Conservation (phyloP, 2,797 vertebrate genomes). For the Huso huso region DNA sequence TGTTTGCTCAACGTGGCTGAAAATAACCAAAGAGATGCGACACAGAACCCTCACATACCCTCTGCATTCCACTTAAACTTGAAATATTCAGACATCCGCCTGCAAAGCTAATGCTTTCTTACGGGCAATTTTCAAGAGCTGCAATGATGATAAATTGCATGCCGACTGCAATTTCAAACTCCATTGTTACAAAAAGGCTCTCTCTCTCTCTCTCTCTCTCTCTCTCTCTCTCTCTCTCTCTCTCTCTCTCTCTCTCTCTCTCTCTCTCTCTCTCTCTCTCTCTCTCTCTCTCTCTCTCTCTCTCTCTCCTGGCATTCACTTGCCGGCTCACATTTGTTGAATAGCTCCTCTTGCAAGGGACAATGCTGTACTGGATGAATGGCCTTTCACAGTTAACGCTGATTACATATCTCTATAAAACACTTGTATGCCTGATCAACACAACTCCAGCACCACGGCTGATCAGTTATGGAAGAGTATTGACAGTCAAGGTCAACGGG, state of each 20-base stretch:
- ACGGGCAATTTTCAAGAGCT: slow-evolving; percentile 26
- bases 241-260: too few relatives aligned
- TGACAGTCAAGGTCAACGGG: too few relatives aligned
- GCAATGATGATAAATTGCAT: slow-evolving; percentile 36
- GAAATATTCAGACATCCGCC: slow-evolving; percentile 11
- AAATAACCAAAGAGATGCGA: slow-evolving; percentile 15
- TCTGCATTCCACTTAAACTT: background rate
- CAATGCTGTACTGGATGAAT: slow-evolving; percentile 26
- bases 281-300: background rate
- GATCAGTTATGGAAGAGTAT: too few relatives aligned
- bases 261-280: too few relatives aligned
- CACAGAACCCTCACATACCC: background rate
- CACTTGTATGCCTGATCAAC: background rate
- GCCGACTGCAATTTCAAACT: slow-evolving; percentile 38
- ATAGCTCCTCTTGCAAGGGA: slow-evolving; percentile 41
- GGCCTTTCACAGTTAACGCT: slow-evolving; percentile 32
- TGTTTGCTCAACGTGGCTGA: slow-evolving; percentile 24
- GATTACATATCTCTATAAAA: slow-evolving; percentile 23
- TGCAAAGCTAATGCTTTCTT: slow-evolving; percentile 32
- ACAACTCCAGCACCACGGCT: background rate
- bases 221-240: too few relatives aligned
- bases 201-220: too few relatives aligned
- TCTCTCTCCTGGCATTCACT: slow-evolving; percentile 46
- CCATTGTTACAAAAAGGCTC: slow-evolving; percentile 26
- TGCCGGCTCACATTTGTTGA: slow-evolving; percentile 41